These are phyloP conservation scores for Hyla sarda DNA, from an alignment of 2,113 vertebrate genomes.

Conservation along the genomic window DNA sequence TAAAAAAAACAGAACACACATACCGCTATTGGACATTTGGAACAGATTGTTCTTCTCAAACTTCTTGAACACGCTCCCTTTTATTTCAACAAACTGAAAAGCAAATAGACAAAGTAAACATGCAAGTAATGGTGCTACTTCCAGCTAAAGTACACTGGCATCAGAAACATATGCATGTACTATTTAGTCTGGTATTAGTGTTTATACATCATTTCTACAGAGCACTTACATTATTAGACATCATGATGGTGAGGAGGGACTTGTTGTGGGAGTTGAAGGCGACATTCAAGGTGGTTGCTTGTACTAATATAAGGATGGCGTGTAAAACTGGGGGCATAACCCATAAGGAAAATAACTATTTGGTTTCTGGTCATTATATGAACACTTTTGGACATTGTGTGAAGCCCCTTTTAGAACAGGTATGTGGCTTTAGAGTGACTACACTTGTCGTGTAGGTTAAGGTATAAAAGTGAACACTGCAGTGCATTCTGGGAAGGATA, in stretches of 20 bases:
- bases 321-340: constrained; percentile 83
- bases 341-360: constrained; percentile 77
- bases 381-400: background rate
- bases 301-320: constrained; percentile 96
- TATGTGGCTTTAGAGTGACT: too few relatives aligned
- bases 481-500: too few relatives aligned
- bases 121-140: background rate
- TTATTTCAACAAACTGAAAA: constrained; percentile 97
- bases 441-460: too few relatives aligned
- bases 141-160: background rate
- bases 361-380: background rate
- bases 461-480: too few relatives aligned
- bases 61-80: constrained; percentile 99
- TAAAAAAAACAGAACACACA: constrained; percentile 64
- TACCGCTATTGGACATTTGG: constrained; percentile 98
- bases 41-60: constrained; percentile 99
- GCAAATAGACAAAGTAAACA: constrained; percentile 17
- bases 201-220: too few relatives aligned
- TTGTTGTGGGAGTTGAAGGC: constrained; percentile 99
- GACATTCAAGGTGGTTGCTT: constrained; percentile 96
- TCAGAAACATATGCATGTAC: too few relatives aligned
- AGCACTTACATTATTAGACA: constrained; percentile 96
- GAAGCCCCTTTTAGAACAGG: too few relatives aligned
- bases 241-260: constrained; percentile 98
- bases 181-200: too few relatives aligned